phyloP scores from a whole-genome alignment of 2,113 vertebrate genomes.

The Cyprinodon brontotheroides region DNA sequence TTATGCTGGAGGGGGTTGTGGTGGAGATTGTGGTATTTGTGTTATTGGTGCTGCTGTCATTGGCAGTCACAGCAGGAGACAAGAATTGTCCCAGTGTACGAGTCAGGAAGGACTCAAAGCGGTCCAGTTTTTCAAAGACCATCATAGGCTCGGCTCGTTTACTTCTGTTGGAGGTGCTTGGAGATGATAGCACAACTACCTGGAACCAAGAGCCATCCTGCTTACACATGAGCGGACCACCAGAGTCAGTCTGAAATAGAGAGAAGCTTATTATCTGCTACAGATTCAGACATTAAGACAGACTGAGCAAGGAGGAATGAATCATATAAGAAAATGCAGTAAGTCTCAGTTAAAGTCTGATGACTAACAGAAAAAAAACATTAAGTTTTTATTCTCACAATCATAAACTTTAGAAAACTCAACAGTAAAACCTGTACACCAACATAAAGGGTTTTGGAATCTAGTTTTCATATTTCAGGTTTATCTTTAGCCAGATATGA shows the following conservation, averaged over 20 bases:
- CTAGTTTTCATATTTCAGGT: too few relatives aligned
- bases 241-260: constrained; percentile 44
- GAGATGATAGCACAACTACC: constrained; percentile 28
- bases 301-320: neutral
- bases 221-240: constrained; percentile 64
- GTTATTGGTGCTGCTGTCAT: neutral
- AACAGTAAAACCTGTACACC: neutral
- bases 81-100: neutral
- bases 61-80: constrained; percentile 11
- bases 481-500: too few relatives aligned
- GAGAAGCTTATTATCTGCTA: neutral
- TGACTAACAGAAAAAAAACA: neutral
- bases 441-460: neutral
- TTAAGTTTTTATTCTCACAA: neutral
- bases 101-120: neutral
- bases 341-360: neutral
- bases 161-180: neutral
- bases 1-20: too few relatives aligned
- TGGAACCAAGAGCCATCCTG: constrained; percentile 50
- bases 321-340: neutral
- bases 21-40: too few relatives aligned
- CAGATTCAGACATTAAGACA: neutral
- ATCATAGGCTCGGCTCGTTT: fast-evolving
- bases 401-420: too few relatives aligned
- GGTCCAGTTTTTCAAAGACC: constrained; percentile 1